A percentile compares a stretch with the other conserved stretches of the same genome.
phyloP scores from a whole-genome alignment of 1,140 invertebrate genomes.

The Pogonus chalceus region DNA sequence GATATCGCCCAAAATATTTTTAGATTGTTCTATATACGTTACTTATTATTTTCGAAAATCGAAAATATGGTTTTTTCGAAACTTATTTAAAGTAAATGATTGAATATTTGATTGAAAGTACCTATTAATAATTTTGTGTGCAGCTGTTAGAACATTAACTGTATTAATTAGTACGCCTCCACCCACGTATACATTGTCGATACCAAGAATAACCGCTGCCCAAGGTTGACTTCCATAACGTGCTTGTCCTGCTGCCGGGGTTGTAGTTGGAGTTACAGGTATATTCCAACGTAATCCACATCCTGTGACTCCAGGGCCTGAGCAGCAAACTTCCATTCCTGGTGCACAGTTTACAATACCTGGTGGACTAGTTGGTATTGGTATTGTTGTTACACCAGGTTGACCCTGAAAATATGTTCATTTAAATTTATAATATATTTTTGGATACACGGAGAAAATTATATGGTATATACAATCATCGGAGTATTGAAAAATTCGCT shows the following conservation, averaged over 20 bases:
- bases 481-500: not conserved
- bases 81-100: no score
- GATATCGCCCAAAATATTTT: no score
- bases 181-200: conserved; percentile 48
- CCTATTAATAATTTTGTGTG: conserved; percentile 48
- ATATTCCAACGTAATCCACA: conserved; percentile 29
- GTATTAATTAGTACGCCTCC: conserved; percentile 54
- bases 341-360: conserved; percentile 25
- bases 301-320: conserved; percentile 17
- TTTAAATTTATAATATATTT: no score
- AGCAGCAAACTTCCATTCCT: conserved; percentile 40
- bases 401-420: not conserved
- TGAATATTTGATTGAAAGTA: not conserved
- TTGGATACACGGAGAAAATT: no score
- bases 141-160: conserved; percentile 55
- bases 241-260: conserved; percentile 37
- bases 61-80: no score
- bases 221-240: conserved; percentile 46
- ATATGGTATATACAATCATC: not conserved
- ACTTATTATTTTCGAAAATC: no score
- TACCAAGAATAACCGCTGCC: conserved; percentile 39
- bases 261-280: conserved; percentile 28
- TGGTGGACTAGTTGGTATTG: not conserved
- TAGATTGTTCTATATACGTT: no score
- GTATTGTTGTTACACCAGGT: not conserved